phyloP scores from a whole-genome alignment of 2,113 vertebrate species.

The Dryoscopus gambensis region DNA sequence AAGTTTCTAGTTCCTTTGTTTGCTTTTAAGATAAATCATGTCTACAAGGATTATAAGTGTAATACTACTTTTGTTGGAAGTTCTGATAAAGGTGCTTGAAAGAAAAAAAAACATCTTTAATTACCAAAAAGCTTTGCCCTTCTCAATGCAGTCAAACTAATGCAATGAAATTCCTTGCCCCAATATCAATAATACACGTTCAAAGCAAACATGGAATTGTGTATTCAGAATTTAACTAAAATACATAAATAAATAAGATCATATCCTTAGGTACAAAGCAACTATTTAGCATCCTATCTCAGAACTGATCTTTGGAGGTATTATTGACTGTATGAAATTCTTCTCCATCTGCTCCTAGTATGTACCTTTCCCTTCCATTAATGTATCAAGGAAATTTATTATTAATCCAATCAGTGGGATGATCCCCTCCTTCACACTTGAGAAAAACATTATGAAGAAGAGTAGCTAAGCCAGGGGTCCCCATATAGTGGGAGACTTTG shows the following conservation, averaged over 20 bases:
- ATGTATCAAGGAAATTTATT: conserved; percentile 62
- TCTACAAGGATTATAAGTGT: neutral
- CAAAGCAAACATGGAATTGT: conserved; percentile 76
- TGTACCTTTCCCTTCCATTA: conserved; percentile 72
- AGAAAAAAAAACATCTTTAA: conserved; percentile 67
- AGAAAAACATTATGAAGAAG: neutral
- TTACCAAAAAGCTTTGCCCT: conserved; percentile 75
- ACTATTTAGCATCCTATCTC: conserved; percentile 20
- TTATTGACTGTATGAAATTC: conserved; percentile 61
- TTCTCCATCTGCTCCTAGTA: conserved; percentile 65
- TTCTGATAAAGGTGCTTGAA: conserved; percentile 78
- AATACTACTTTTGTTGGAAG: conserved; percentile 68
- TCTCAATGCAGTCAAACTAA: conserved; percentile 69
- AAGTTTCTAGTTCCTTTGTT: neutral
- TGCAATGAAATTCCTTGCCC: neutral
- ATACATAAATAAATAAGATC: conserved; percentile 20
- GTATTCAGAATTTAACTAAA: conserved; percentile 73
- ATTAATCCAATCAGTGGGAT: neutral
- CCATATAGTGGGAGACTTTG: neutral
- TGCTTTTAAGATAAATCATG: neutral
- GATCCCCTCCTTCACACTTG: neutral
- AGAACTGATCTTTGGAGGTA: conserved; percentile 82
- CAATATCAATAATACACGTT: conserved; percentile 70
- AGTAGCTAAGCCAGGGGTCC: neutral
- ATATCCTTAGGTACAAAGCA: conserved; percentile 55